These are phyloP conservation scores for Piprites chloris DNA, from an alignment of 2,113 vertebrate genomes.

Conservation along the genomic window DNA sequence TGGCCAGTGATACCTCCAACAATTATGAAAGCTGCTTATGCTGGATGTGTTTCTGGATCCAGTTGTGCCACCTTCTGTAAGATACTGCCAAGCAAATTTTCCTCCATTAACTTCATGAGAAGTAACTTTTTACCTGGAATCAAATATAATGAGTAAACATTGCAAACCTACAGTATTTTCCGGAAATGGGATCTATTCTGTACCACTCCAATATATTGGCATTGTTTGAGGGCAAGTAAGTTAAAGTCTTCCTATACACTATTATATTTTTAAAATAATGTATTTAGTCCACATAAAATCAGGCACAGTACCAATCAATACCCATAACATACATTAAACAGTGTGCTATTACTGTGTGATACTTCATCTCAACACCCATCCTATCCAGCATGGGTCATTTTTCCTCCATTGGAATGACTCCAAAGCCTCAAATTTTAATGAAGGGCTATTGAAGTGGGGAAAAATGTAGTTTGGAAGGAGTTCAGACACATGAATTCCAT, in stretches of 20 bases:
- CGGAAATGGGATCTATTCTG: neutral
- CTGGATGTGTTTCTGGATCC: neutral
- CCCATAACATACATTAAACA: neutral
- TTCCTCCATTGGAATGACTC: neutral
- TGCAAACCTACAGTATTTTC: neutral
- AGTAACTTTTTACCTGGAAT: neutral
- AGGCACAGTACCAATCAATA: neutral
- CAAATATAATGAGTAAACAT: neutral
- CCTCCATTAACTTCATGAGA: neutral
- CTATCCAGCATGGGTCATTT: neutral
- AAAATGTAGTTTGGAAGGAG: slow-evolving; percentile 41
- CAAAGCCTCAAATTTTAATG: slow-evolving; percentile 13
- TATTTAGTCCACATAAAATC: slow-evolving; percentile 1
- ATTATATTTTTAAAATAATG: neutral
- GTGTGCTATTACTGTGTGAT: neutral
- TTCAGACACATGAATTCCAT: slow-evolving; percentile 21
- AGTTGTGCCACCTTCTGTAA: neutral
- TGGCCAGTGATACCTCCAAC: neutral
- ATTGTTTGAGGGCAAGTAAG: neutral
- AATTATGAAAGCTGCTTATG: neutral
- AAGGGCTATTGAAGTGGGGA: neutral
- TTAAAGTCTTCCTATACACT: neutral
- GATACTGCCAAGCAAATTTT: neutral
- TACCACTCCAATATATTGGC: neutral
- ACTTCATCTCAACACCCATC: slow-evolving; percentile 17